Evolutionary conservation across 23 tunicate species (phyloP).

Genomic region (Oikopleura dioica): DNA sequence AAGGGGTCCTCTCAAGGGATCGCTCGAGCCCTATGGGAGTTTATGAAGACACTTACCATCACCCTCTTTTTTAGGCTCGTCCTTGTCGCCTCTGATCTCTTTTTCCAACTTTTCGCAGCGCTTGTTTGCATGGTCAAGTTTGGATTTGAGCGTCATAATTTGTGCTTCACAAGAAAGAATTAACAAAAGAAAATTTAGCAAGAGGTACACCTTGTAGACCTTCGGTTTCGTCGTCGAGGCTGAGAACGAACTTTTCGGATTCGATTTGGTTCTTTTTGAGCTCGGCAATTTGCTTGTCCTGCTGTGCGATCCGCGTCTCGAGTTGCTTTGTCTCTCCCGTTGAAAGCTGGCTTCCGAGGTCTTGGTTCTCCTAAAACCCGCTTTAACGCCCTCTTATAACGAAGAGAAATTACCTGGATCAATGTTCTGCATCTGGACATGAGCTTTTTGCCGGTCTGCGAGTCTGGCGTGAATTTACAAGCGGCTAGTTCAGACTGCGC

Average conservation of each 20-base stretch:
- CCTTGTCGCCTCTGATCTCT: neutral
- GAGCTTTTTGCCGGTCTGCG: slow-evolving; percentile 90
- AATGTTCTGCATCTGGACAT: slow-evolving; percentile 72
- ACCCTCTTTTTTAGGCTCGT: neutral
- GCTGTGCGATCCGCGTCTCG: slow-evolving; percentile 73
- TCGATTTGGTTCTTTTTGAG: slow-evolving; percentile 77
- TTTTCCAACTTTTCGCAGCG: neutral
- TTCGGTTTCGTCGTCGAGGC: slow-evolving; percentile 93
- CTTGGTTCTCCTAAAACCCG: slow-evolving; percentile 58
- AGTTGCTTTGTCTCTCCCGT: slow-evolving; percentile 61
- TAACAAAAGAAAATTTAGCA: too few species aligned
- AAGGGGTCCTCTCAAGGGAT: too few species aligned
- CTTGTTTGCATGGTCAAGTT: neutral
- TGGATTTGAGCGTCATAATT: neutral
- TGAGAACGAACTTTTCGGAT: slow-evolving; percentile 69
- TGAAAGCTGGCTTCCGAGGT: slow-evolving; percentile 63
- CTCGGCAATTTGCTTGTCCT: slow-evolving; percentile 65
- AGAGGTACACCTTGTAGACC: slow-evolving; percentile 95
- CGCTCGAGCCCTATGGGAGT: too few species aligned
- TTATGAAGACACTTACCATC: neutral
- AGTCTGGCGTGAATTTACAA: slow-evolving; percentile 96
- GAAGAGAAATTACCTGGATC: slow-evolving; percentile 15
- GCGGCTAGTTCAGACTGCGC: slow-evolving; percentile 87
- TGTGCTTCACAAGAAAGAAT: too few species aligned
- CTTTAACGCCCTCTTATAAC: neutral